Base-by-base conservation (phyloP, 2,888 invertebrate genomes). In the Eledone cirrhosa region DNA sequence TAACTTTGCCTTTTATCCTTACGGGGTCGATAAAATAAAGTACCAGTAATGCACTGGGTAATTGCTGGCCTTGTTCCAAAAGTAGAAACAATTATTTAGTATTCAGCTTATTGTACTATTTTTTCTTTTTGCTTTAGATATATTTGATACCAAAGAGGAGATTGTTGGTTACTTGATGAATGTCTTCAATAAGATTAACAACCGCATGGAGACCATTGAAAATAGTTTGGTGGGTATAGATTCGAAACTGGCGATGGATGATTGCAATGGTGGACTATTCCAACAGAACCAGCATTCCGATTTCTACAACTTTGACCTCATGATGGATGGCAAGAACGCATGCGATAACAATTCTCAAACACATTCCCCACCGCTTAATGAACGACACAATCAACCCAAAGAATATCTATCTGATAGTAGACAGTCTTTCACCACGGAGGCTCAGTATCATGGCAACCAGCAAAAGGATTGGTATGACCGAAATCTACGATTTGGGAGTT, bases 91-190 rank as follows among this genome's bases (percentile, higher is more conserved):
- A 41, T 41, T 41, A 41, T 41, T 5, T 33, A 41, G 5, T 41
- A 2, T 41, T 8, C 41, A 41, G 41, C n/a, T n/a, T 41, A 41
- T 41, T 41, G 41, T 41, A n/a, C 5, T 72, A 5, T 31, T n/a
- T 53, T 24, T 22, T 24, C 41, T 75, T 1, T 77, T 78, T 31
- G 8, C 53, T 31, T 65, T 80, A 84, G 84, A 84, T 24, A 78
- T 84, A 48, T 80, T 81, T 63, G 84, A 84, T 78, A 81, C 83
- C 27, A 80, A 82, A 65, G 84, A 84, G 29, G 84, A 84, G 67
- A 77, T 84, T 27, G 63, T 84, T 29, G 77, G 80, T 14, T 82
- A 84, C 78, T 65, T 83, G 24, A 78, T 80, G 63, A 81, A 80
- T 63, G 67, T 82, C 63, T 81, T 78, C 75, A 79, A 78, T n/a